Conservation (phyloP, 2,888 invertebrate genomes). For the Nudaria mundana region DNA sequence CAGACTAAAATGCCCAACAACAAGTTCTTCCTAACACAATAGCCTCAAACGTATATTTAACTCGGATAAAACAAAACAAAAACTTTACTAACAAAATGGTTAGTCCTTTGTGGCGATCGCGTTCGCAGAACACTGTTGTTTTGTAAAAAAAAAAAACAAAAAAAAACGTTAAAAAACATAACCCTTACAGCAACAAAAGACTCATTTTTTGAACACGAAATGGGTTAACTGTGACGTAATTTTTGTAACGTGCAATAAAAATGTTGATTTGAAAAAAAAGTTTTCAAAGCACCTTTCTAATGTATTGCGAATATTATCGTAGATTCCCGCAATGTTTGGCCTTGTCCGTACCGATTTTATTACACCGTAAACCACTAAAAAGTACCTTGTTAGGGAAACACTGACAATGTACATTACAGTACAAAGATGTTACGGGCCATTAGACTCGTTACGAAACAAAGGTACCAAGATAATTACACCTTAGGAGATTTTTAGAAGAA, state of each 20-base stretch:
- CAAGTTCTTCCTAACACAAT: conserved; percentile 67
- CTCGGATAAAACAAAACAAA: conserved; percentile 73
- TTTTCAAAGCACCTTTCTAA: conserved; percentile 32
- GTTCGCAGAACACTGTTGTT: conserved; percentile 67
- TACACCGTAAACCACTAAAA: conserved; percentile 76
- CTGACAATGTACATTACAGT: conserved; percentile 60
- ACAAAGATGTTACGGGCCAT: conserved; percentile 67
- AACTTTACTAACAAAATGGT: conserved; percentile 62
- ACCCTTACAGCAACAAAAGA: conserved; percentile 70
- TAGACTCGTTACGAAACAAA: conserved; percentile 64
- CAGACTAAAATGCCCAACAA: conserved; percentile 70
- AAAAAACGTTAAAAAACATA: conserved; percentile 61
- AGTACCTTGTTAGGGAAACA: conserved; percentile 60
- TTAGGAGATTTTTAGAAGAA: conserved; percentile 58
- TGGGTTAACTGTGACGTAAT: conserved; percentile 62
- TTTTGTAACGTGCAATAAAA: conserved; percentile 34
- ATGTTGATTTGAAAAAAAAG: conserved; percentile 18
- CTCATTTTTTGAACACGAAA: conserved; percentile 50
- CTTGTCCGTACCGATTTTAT: conserved; percentile 71
- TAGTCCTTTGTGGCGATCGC: conserved; percentile 66
- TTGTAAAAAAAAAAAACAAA: conserved; percentile 38
- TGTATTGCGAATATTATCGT: conserved; percentile 39
- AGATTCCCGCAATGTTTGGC: conserved; percentile 75
- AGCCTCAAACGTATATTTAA: conserved; percentile 76
- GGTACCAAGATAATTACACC: conserved; percentile 65